Base-by-base conservation (phyloP, 2,888 invertebrate species). In the Pasiphila rectangulata region DNA sequence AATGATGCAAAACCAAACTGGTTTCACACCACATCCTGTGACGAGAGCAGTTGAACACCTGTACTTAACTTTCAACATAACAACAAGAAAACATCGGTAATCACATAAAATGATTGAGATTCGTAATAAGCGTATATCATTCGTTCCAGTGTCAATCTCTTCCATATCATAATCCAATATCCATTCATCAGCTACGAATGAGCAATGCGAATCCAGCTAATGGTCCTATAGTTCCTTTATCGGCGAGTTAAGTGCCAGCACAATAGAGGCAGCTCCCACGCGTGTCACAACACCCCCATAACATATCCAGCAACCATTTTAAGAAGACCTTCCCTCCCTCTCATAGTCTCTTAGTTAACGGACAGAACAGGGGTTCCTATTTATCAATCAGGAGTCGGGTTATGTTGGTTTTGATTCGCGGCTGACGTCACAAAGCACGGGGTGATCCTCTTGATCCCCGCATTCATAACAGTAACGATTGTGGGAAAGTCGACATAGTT, bases 141-240 rank as follows among this genome's bases (percentile, higher is more conserved):
- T 72, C 49, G 68, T 70, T 70, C 64, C 64, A 64, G 59, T 61
- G 72, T 69, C 63, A 73, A 79, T 77, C 73, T 75, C 72, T 73
- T 71, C 72, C 80, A 75, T 72, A 78, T 85, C 82, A 81, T 83
- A 83, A 86, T 83, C 83, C 83, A 78, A 82, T 83, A 79, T 77
- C 77, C 79, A 83, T 85, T 81, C 74, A 83, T 80, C 76, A 76
- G 71, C 67, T 60, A 73, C 76, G 86, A 84, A 87, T 86, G 83
- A 83, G 85, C 86, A 82, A 79, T 83, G 69, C 87, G 87, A 87
- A 87, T 86, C 78, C 76, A 52, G 70, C 79, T 86, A 88, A 88
- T 87, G 80, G 83, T 72, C 72, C 79, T 76, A 79, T 79, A 80
- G 83, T 83, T 83, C 85, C 78, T 83, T 84, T 86, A 86, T 86